These are phyloP conservation scores for Mormoops blainvillei DNA, from an alignment of 2,113 vertebrate genomes.

Conservation along the genomic window DNA sequence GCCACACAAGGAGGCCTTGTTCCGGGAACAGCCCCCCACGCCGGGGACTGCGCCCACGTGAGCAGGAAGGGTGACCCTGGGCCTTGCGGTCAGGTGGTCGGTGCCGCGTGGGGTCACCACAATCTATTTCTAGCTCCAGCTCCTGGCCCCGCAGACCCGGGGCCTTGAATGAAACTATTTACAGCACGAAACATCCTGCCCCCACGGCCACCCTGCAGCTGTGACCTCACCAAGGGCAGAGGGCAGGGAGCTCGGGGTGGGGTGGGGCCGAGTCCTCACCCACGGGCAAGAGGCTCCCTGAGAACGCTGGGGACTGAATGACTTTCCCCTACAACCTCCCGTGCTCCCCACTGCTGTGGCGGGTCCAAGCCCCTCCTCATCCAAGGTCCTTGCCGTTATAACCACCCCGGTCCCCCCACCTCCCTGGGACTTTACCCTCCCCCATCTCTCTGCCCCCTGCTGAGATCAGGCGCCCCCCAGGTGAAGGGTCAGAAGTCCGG, in stretches of 20 bases:
- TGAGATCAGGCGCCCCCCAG: neutral
- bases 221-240: neutral
- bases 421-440: neutral
- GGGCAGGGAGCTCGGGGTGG: neutral
- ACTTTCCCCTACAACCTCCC: neutral
- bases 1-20: constrained; percentile 29
- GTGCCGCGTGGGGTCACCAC: neutral
- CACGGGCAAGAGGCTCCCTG: neutral
- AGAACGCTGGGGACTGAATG: accelerated
- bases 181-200: neutral
- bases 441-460: neutral
- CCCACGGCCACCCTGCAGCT: neutral
- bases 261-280: neutral
- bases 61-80: neutral
- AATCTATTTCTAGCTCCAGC: constrained; percentile 24
- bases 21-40: neutral
- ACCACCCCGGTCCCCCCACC: neutral
- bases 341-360: neutral
- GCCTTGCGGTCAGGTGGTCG: accelerated
- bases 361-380: neutral
- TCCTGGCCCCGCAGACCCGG: accelerated
- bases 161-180: neutral
- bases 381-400: accelerated
- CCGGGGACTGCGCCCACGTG: accelerated
- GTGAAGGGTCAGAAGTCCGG: accelerated